phyloP scores from a whole-genome alignment of 2,797 vertebrate genomes.

The Hippopotamyrus pictus region DNA sequence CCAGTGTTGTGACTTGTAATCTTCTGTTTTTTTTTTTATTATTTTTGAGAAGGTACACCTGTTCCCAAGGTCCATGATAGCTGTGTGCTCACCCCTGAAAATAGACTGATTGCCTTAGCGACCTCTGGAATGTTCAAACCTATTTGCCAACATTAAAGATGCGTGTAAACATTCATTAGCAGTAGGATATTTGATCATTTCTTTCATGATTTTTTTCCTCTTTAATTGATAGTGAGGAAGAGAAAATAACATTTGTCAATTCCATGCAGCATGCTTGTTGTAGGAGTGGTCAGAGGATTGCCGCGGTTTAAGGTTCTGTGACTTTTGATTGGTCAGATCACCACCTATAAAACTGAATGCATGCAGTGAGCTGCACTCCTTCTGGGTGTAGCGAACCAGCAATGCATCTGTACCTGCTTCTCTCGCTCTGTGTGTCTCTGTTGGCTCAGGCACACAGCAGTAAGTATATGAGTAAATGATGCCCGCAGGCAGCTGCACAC shows the following conservation, averaged over 20 bases:
- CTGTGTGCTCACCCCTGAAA: not conserved
- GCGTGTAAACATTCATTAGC: not conserved
- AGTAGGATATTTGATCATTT: not conserved
- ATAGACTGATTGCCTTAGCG: not conserved
- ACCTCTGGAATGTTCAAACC: not conserved
- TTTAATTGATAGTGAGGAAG: not conserved
- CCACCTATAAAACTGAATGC: slow-evolving; percentile 41
- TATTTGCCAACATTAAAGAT: not conserved
- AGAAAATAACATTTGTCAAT: not conserved
- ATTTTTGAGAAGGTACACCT: slow-evolving; percentile 31
- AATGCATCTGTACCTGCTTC: slow-evolving; percentile 50
- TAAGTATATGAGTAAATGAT: slow-evolving; percentile 40
- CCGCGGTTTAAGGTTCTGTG: not conserved
- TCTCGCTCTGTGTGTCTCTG: slow-evolving; percentile 48
- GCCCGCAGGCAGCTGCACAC: not conserved
- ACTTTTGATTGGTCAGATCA: slow-evolving; percentile 22
- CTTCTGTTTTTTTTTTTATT: slow-evolving; percentile 10
- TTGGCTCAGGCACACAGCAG: slow-evolving; percentile 50
- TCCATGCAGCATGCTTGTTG: not conserved
- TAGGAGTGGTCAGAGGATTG: slow-evolving; percentile 9
- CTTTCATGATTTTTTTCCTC: not conserved
- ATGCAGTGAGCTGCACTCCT: slow-evolving; percentile 2
- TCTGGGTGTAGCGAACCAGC: slow-evolving; percentile 28
- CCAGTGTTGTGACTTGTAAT: not conserved
- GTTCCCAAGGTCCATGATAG: slow-evolving; percentile 34